These are phyloP conservation scores for Oscheius sp. DNA, from an alignment of 1,140 invertebrate genomes.

Conservation along the genomic window DNA sequence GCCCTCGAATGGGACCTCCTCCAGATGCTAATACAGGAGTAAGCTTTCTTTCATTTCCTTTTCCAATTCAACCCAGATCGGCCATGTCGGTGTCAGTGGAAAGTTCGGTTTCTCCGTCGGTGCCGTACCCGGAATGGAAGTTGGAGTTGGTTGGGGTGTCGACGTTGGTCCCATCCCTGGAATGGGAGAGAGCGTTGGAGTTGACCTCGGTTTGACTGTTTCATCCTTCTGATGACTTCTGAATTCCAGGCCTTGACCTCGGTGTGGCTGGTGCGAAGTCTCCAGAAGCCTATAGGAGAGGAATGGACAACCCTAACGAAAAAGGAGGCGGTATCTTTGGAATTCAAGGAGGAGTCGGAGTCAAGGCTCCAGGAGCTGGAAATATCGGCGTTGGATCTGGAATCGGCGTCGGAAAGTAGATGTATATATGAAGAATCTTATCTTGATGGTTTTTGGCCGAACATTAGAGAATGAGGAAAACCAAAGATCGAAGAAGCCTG, in stretches of 20 bases:
- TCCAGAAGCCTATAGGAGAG: conserved; percentile 40
- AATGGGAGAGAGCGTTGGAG: conserved; percentile 42
- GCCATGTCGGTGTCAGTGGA: conserved; percentile 42
- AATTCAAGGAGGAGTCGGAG: conserved; percentile 44
- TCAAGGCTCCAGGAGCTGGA: conserved; percentile 39
- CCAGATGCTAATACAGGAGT: conserved; percentile 5
- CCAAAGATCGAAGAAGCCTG: no score
- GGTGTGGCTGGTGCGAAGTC: conserved; percentile 35
- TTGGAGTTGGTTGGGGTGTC: conserved; percentile 45
- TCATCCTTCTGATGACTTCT: background rate
- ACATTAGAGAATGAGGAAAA: no score
- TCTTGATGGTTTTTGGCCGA: no score
- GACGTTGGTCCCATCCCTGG: conserved; percentile 48
- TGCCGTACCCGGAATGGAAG: conserved; percentile 44
- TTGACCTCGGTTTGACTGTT: conserved; percentile 15
- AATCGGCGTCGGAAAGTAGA: conserved; percentile 37
- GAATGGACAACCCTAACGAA: conserved; percentile 38
- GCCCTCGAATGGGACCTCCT: conserved; percentile 40
- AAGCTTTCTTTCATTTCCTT: background rate
- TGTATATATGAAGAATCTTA: background rate
- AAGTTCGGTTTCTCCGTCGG: conserved; percentile 43
- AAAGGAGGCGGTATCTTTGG: conserved; percentile 43
- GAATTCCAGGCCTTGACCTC: conserved; percentile 19
- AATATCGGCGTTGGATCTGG: conserved; percentile 38
- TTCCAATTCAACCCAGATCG: conserved; percentile 4